A percentile compares a stretch with the other conserved stretches of the same genome.
phyloP scores from a whole-genome alignment of 1,140 invertebrate species.

The Trichoplusia ni region DNA sequence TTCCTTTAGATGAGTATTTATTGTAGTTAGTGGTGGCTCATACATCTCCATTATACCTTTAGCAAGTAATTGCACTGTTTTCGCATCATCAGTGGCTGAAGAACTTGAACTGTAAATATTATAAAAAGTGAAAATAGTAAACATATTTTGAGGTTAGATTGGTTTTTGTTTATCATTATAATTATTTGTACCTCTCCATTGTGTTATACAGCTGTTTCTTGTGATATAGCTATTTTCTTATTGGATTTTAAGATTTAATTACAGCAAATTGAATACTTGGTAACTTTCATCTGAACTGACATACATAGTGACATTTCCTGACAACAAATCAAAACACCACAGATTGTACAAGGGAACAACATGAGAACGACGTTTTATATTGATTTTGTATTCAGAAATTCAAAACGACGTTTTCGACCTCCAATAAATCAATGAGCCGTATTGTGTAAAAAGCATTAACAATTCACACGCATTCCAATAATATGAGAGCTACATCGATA shows the following conservation, averaged over 20 bases:
- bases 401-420: no score
- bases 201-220: background rate
- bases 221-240: background rate
- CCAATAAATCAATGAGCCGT: no score
- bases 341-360: no score
- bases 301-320: background rate
- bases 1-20: conserved; percentile 74
- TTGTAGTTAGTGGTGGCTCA: conserved; percentile 67
- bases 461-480: no score
- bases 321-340: no score
- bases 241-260: background rate
- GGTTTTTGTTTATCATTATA: background rate
- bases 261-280: no score
- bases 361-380: no score
- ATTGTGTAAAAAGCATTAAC: no score
- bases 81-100: conserved; percentile 47
- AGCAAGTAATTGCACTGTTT: conserved; percentile 63
- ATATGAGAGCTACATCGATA: no score
- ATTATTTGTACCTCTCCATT: background rate
- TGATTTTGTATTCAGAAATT: no score
- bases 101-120: conserved; percentile 39
- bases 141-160: background rate
- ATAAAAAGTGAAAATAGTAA: background rate
- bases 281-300: no score
- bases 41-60: conserved; percentile 71